Percentiles rank a stretch among this genome's conserved stretches.
These are phyloP conservation scores for Sinocyclocheilus anshuiensis DNA, from an alignment of 2,113 vertebrate genomes.

Conservation along the genomic window DNA sequence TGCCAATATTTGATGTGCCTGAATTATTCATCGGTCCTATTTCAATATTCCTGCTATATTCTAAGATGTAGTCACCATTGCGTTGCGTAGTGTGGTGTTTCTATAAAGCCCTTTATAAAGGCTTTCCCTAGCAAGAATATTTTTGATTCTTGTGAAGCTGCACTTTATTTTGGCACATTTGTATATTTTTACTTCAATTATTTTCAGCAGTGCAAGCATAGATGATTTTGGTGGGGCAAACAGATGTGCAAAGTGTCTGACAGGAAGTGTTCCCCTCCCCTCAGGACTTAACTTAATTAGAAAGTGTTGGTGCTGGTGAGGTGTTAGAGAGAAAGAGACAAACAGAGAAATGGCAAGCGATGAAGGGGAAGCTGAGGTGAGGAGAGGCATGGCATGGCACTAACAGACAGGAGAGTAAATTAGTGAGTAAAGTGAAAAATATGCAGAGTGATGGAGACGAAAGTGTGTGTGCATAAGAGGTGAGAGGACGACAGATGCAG, in stretches of 20 bases:
- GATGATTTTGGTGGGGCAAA: neutral
- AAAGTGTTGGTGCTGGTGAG: constrained; percentile 12
- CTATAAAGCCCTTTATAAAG: neutral
- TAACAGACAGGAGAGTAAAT: constrained; percentile 21
- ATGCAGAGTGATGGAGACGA: constrained; percentile 46
- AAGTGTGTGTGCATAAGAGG: constrained; percentile 36
- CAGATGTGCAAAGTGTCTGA: constrained; percentile 32
- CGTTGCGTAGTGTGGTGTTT: neutral
- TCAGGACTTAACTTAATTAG: constrained; percentile 55
- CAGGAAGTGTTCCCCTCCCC: constrained; percentile 20
- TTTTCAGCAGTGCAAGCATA: constrained; percentile 35
- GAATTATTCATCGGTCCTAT: constrained; percentile 28
- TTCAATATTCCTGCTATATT: constrained; percentile 3
- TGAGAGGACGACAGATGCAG: constrained; percentile 44
- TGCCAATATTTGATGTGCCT: neutral
- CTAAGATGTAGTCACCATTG: neutral
- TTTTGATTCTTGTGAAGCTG: neutral
- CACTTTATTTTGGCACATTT: constrained; percentile 38
- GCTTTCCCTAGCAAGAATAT: neutral
- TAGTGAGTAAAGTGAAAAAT: constrained; percentile 43
- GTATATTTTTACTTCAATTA: constrained; percentile 15
- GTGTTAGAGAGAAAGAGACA: constrained; percentile 26
- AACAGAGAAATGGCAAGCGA: constrained; percentile 29
- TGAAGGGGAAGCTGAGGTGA: constrained; percentile 7
- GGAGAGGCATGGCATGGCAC: neutral